Evolutionary conservation across 2,113 vertebrate genomes (phyloP).

Genomic region (Rhagologus leucostigma): DNA sequence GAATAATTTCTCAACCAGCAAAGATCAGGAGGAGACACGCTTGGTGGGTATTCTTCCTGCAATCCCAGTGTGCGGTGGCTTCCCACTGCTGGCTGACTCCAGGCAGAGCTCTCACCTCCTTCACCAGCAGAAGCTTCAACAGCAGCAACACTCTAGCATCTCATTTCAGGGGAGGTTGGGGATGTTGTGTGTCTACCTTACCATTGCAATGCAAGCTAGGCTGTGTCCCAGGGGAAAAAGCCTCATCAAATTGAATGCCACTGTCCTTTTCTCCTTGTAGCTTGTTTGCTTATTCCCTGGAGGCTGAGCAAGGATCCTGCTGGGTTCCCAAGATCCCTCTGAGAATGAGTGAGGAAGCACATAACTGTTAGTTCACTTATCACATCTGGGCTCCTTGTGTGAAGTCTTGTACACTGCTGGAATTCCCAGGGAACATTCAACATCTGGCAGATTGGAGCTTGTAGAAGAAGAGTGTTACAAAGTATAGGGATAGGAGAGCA

Average conservation of each 20-base stretch:
- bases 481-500: neutral
- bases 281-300: neutral
- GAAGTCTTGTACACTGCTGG: neutral
- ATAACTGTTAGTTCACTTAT: neutral
- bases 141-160: neutral
- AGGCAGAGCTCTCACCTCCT: neutral
- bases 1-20: conserved; percentile 20
- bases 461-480: neutral
- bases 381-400: neutral
- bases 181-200: neutral
- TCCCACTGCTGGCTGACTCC: neutral
- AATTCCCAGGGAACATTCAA: neutral
- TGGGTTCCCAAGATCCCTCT: neutral
- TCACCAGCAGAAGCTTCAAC: neutral
- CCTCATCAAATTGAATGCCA: neutral
- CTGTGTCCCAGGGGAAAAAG: neutral
- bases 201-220: neutral
- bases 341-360: neutral
- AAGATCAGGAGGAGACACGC: neutral
- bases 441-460: neutral
- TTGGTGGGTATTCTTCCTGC: neutral
- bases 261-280: neutral
- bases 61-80: neutral
- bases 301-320: neutral
- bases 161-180: neutral